Evolutionary conservation across 2,888 invertebrate genomes (phyloP), one percentile per base, ranked within the genome.

Genomic region (Papilio protenor): DNA sequence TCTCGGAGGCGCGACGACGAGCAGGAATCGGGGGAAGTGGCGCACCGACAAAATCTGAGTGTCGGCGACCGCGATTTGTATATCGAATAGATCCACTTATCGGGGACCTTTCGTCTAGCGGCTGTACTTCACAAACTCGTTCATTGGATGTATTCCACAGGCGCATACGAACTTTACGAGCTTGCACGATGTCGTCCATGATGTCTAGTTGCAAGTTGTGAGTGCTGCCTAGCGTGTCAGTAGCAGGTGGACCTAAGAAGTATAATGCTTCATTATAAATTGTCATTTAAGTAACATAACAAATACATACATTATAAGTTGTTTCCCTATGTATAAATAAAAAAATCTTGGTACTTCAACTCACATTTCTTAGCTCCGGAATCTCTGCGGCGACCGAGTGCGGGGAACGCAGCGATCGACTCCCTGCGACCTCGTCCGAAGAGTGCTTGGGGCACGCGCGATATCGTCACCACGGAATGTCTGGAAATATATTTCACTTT

Each of bases 381-480:
- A 81, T 91, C 92, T 77, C 93, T 89, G 80, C 94, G 93, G 61
- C 94, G 94, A 75, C 95, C 90, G 2, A 95, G 90, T 55, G 95
- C 94, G 2, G 97, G 97, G 86, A 97, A 97, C 0, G 97, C 97
- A 4, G 98, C 97, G 75, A 98, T 97, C 21, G 97, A 97, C 90
- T 98, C 98, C 18, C 98, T 96, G 0, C 98, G 96, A 77, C 96
- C 96, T 21, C 97, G 96, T 0, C 97, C 97, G 84, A 98, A 98
- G 5, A 97, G 89, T 1, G 97, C 95, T 70, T 96, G 95, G 3
- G 98, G 98, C 74, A 98, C 97, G 90, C 96, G 96, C 0, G 97
- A 98, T 85, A 98, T 98, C 82, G 98, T 98, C 27, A 98, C 98
- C 69, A 98, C 97, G 77, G 98, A 98, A 92, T 98, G 98, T 83